Evolutionary conservation across 2,888 invertebrate species (phyloP), one percentile per base, ranked within the genome.

Genomic region (Masnerella sp.): DNA sequence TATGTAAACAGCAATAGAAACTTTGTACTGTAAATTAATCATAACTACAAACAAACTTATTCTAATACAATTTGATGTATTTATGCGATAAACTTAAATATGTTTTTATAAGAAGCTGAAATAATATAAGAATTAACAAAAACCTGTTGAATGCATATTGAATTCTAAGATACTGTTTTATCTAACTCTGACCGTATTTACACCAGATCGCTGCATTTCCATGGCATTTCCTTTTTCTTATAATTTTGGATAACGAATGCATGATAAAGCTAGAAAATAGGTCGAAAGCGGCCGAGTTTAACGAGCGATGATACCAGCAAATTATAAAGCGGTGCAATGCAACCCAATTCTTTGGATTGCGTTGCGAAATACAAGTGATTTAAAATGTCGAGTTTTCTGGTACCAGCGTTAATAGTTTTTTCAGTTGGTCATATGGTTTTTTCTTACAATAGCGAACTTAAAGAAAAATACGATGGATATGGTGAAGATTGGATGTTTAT

Each of bases 401-500:
- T 49, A 1, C n/a, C 47, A 1, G 5, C 11, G 1, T 34, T 59
- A 0, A 4, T 22, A 8, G 2, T 34, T 47, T 43, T 28, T 30
- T 34, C 22, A 20, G 9, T 28, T 1, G n/a, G 12, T 28, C 22
- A 18, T 7, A 5, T 43, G 9, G 32, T 38, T 25, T 20, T 34
- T 15, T 25, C 64, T 0, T 71, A 67, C 2, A 25, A 84, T 0
- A 86, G 83, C 61, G 79, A 82, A 18, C 71, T 87, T 28, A 79
- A 76, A 14, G 75, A 82, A 47, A 84, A 80, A 51, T 87, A 87
- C 62, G 87, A 86, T 12, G 85, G 86, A 20, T 87, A 88, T 25
- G 88, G 88, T 5, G 83, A 82, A 54, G 86, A 87, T 25, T 88
- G 88, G 88, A 87, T 88, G 14, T 88, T 87, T 43, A 86, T 88